Base-by-base conservation (phyloP, 2,888 invertebrate species). In the Drosophila gaucha region DNA sequence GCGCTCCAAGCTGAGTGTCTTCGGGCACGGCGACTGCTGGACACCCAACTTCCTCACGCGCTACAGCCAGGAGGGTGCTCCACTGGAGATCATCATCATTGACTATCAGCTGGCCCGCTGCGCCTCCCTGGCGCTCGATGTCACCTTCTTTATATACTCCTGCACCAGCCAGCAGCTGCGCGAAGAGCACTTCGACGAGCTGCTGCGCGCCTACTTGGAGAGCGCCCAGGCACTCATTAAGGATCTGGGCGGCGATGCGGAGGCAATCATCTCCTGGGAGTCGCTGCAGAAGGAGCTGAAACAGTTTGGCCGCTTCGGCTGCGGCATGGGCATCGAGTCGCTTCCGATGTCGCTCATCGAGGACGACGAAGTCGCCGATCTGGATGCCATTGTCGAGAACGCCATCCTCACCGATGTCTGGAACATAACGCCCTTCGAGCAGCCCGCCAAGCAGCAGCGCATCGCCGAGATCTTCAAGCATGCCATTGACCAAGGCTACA, bases 1-100 rank as follows among this genome's bases (percentile, higher is more conserved):
- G 0, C 86, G 78, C 67, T 88, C 86, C 16, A 91, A 91, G 20
- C 91, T 93, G n/a, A 92, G 93, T 0, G 94, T 94, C 0, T 93
- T 96, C 26, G 94, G 93, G 0, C 95, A 96, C 62, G 96, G 96
- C 0, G 96, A 96, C 86, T 94, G 94, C 35, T 96, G 96, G 96
- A 93, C 94, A 0, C 95, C 95, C n/a, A 96, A 96, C 87, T 96
- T 96, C 74, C 88, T 96, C 0, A 93, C 93, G 8, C 93, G 93
- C 39, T 92, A 92, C 54, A 59, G 52, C 3, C 51, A 55, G 3
- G 70, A 75, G 8, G 88, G 85, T 0, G 43, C 71, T 2, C 78
- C 91, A 0, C 66, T 88, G 26, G 84, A 84, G 28, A 87, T 89
- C 3, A 93, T 94, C 75, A 92, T 96, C 63, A 94, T 96, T 31